Percentiles rank a stretch among this genome's conserved stretches.
These are phyloP conservation scores for Thripadectes ignobilis DNA, from an alignment of 2,797 vertebrate genomes.

Conservation along the genomic window DNA sequence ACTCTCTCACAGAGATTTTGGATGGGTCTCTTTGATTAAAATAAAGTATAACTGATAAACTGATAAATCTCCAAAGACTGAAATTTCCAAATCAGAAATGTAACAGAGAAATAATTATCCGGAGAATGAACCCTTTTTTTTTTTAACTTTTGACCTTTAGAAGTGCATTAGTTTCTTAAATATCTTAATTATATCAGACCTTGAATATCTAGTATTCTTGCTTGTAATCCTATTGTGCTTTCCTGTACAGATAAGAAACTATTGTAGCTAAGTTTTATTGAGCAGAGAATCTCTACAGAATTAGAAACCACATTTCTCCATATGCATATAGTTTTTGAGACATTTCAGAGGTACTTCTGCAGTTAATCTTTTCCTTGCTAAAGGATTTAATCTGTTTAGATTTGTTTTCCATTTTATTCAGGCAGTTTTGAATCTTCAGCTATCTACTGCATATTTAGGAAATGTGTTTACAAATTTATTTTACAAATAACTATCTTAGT, in stretches of 20 bases:
- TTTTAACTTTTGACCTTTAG: background rate
- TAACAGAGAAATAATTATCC: background rate
- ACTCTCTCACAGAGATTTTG: background rate
- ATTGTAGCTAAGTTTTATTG: background rate
- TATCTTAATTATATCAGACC: background rate
- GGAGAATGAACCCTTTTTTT: background rate
- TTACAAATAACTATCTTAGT: background rate
- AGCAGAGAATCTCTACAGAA: background rate
- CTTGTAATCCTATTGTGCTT: background rate
- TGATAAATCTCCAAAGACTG: background rate
- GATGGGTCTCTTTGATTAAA: background rate
- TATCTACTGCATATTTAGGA: background rate
- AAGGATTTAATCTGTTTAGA: background rate
- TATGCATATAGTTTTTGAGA: background rate
- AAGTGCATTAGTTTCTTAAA: background rate
- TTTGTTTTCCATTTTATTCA: background rate
- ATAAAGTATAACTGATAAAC: background rate
- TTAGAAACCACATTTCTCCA: background rate
- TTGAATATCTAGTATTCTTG: background rate
- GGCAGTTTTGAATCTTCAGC: background rate
- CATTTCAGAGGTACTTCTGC: background rate
- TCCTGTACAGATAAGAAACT: background rate
- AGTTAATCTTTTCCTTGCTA: background rate
- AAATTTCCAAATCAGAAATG: background rate
- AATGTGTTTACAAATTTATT: background rate